Base-by-base conservation (phyloP, 2,797 vertebrate species). In the Bradypodion pumilum region DNA sequence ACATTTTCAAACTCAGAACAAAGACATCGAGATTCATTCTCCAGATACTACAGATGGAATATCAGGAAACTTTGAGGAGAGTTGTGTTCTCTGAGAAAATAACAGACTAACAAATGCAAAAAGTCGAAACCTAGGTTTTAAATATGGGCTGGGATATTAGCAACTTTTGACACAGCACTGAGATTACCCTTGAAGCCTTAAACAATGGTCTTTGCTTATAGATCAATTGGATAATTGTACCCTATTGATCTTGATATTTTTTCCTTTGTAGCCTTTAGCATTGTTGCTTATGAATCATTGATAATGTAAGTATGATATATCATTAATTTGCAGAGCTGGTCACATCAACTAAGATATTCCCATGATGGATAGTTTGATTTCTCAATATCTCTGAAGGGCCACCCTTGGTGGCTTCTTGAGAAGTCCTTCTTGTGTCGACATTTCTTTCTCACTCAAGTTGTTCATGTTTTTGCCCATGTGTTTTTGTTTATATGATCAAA, bases 131-230 rank as follows among this genome's bases (percentile, higher is more conserved):
- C 21, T 42, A 65, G 16, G 42, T 32, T 74, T 74, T 74, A n/a
- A n/a, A 49, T 49, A 74, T 27, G n/a, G 72, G 44, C 29, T n/a
- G 42, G n/a, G 44, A 66, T 68, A 68, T 68, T 32, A 66, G 15
- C 35, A 70, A n/a, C 49, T 70, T 80, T 65, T 40, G 35, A 23
- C 60, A 65, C 23, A n/a, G 23, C 25, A 29, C 16, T 65, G 42
- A 82, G 32, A 66, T 25, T 16, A 25, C 60, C 25, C 42, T 49
- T 82, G 42, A 65, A 63, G 44, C 44, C 15, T 75, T 75, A 72
- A 82, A 82, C 81, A 66, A 82, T 66, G 21, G 37, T 74, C 70
- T 74, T 74, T 82, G 60, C 32, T 32, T 52, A 66, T 59, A 29
- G 27, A 52, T 82, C 72, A 74, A 37, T 74, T 65, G 35, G 15